Evolutionary conservation across 2,797 vertebrate species (phyloP).

Genomic region (Sebastes umbrosus): DNA sequence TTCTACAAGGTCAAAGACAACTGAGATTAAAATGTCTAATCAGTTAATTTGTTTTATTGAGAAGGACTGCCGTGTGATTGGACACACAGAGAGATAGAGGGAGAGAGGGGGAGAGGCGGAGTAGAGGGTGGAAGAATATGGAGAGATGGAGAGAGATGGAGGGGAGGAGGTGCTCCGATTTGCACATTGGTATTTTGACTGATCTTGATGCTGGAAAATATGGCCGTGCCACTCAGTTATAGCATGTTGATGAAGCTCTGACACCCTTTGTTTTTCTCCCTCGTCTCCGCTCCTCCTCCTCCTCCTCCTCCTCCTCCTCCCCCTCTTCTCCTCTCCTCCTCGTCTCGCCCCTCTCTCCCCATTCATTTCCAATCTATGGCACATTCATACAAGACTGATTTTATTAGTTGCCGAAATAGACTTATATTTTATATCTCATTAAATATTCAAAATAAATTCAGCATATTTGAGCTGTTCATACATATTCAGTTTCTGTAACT

Average conservation of each 20-base stretch:
- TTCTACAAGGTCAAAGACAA: slow-evolving; percentile 89
- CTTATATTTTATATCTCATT: slow-evolving; percentile 89
- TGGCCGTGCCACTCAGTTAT: slow-evolving; percentile 79
- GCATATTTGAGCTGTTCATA: slow-evolving; percentile 88
- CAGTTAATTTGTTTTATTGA: slow-evolving; percentile 91
- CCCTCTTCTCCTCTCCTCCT: slow-evolving; percentile 25
- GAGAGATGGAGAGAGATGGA: slow-evolving; percentile 66
- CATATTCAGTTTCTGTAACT: slow-evolving; percentile 87
- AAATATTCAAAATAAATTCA: slow-evolving; percentile 89
- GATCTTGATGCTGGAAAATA: slow-evolving; percentile 78
- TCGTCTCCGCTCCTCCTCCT: slow-evolving; percentile 8
- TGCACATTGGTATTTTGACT: slow-evolving; percentile 84
- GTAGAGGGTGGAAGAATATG: slow-evolving; percentile 45
- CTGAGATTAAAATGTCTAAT: slow-evolving; percentile 90
- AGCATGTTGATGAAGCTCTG: slow-evolving; percentile 84
- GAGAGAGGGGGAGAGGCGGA: slow-evolving; percentile 34
- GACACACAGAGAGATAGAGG: slow-evolving; percentile 73
- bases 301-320: slow-evolving; percentile 7
- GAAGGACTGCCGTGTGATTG: slow-evolving; percentile 85
- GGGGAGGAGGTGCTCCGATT: slow-evolving; percentile 68
- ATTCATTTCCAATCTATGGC: slow-evolving; percentile 81
- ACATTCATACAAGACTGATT: slow-evolving; percentile 86
- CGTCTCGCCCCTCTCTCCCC: slow-evolving; percentile 56
- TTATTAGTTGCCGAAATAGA: slow-evolving; percentile 87
- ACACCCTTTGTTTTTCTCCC: slow-evolving; percentile 76